Base-by-base conservation (phyloP, 2,113 vertebrate genomes). In the Neopipo cinnamomea region DNA sequence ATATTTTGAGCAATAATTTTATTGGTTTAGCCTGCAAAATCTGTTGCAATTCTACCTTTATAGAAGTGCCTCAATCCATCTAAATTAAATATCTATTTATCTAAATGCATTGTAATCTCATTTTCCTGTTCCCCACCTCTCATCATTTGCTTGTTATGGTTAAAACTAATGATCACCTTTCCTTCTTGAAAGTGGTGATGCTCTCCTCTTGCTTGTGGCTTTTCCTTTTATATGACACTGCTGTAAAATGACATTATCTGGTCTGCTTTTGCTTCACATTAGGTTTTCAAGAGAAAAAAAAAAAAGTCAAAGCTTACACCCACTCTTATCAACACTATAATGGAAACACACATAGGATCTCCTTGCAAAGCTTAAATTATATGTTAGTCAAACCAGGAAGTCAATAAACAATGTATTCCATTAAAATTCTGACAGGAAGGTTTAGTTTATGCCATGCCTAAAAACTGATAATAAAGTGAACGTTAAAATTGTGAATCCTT, bases 71-170 rank as follows among this genome's bases (percentile, higher is more conserved):
- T 76, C 53, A 23, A 74, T 86, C 42, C 63, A 72, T 75, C 37
- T 71, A 88, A 94, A 94, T 85, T 55, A 72, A 86, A 24, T 82
- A 52, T 17, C n/a, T 72, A 41, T 88, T 88, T 84, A 81, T 20
- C 52, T 42, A 81, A 53, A 44, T 25, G 22, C 22, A 68, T 3
- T 28, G 12, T 30, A 75, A 68, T 78, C 27, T 42, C 1, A 5
- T 75, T 71, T 93, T 50, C 37, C 15, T 76, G 4, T 22, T 65
- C 19, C 47, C 0, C 12, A 49, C 23, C 46, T 91, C 56, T 62
- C 33, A 52, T 50, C 14, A 42, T 76, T 67, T 89, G 28, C 25
- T 85, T 78, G 12, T 66, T 61, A 21, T 6, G 5, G 7, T 39
- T 89, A 63, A 71, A 78, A 77, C 2, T 23, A 81, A 55, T 1